Evolutionary conservation across 1,140 invertebrate species (phyloP).

Genomic region (Trypoxylus dichotomus): DNA sequence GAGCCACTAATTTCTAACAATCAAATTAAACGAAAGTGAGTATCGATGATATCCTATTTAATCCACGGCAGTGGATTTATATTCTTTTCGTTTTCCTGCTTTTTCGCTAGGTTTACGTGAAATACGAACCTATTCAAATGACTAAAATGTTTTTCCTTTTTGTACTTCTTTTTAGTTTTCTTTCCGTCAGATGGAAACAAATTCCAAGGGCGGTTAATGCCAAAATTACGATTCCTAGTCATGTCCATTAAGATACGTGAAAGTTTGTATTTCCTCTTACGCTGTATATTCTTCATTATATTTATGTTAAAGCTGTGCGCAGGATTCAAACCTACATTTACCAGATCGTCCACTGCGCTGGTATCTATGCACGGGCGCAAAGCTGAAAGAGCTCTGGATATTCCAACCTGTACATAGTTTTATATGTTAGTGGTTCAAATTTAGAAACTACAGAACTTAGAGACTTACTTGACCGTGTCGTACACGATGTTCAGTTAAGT

Average conservation of each 20-base stretch:
- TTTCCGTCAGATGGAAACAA: conserved; percentile 37
- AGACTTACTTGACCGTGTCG: conserved; percentile 53
- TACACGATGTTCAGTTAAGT: conserved; percentile 84
- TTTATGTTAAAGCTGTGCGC: conserved; percentile 54
- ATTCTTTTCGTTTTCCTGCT: background rate
- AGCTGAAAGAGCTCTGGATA: conserved; percentile 63
- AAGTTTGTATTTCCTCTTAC: conserved; percentile 41
- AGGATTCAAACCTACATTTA: conserved; percentile 62
- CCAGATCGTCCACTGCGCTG: conserved; percentile 51
- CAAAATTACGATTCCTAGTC: conserved; percentile 48
- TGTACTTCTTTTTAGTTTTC: background rate
- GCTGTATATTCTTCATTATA: conserved; percentile 42
- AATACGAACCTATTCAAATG: conserved; percentile 1
- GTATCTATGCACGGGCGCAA: conserved; percentile 57
- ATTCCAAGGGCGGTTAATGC: conserved; percentile 42
- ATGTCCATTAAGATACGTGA: conserved; percentile 46
- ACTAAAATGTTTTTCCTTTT: background rate
- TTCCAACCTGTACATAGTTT: conserved; percentile 57
- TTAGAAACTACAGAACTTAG: conserved; percentile 6
- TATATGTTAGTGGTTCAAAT: background rate
- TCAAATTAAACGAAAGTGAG: no score
- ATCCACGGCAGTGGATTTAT: background rate
- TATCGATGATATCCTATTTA: background rate
- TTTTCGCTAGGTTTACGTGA: background rate
- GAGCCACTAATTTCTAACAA: no score